phyloP scores from a whole-genome alignment of 2,113 vertebrate genomes.

The Hippotragus niger region DNA sequence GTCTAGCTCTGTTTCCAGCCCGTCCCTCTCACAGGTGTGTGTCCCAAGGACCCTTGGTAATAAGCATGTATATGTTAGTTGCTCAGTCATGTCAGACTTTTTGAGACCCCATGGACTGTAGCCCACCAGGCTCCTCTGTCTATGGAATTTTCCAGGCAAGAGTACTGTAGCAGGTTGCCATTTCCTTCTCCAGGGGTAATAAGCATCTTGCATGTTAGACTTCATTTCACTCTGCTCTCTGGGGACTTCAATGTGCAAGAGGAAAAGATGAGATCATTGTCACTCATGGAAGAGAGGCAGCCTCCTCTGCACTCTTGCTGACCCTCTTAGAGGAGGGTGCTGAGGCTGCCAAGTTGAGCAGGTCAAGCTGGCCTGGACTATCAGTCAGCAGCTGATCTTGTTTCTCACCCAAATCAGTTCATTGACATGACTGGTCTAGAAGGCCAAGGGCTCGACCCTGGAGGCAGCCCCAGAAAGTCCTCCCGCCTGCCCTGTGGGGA shows the following conservation, averaged over 20 bases:
- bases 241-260: neutral
- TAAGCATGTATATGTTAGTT: neutral
- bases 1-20: neutral
- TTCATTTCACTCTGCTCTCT: neutral
- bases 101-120: neutral
- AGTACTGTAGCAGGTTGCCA: neutral
- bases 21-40: neutral
- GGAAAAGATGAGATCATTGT: neutral
- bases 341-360: neutral
- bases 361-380: neutral
- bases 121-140: neutral
- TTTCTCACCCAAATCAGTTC: neutral
- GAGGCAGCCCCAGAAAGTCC: neutral
- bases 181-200: neutral
- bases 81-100: neutral
- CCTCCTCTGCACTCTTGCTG: neutral
- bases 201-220: neutral
- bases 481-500: neutral
- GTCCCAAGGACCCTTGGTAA: neutral
- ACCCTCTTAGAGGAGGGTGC: neutral
- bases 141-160: neutral
- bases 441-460: neutral
- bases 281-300: neutral
- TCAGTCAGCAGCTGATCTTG: neutral
- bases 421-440: neutral